A percentile compares a stretch with the other conserved stretches of the same genome.
phyloP scores from a whole-genome alignment of 2,113 vertebrate genomes.

The Stegastes partitus region DNA sequence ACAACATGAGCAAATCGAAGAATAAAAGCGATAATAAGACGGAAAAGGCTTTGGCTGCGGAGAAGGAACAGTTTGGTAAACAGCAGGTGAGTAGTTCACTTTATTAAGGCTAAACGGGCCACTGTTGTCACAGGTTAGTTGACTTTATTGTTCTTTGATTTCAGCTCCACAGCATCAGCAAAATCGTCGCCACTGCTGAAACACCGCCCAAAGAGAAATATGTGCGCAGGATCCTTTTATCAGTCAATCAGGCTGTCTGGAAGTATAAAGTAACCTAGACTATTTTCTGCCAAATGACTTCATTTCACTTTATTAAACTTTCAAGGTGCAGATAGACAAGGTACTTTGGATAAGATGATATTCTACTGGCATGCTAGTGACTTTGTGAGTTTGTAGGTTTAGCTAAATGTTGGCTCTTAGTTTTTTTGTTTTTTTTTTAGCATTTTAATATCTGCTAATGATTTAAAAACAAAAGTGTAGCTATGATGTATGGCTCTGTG shows the following conservation, averaged over 20 bases:
- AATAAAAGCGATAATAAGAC: conserved; percentile 84
- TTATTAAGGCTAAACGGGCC: neutral
- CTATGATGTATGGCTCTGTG: too few relatives aligned
- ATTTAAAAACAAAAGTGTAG: too few relatives aligned
- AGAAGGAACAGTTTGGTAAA: conserved; percentile 85
- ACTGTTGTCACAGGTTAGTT: neutral
- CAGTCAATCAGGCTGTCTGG: neutral
- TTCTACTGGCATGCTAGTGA: too few relatives aligned
- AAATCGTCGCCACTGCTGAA: conserved; percentile 90
- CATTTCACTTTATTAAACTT: too few relatives aligned
- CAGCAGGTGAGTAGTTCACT: conserved; percentile 72
- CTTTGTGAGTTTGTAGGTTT: too few relatives aligned
- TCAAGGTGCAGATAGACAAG: too few relatives aligned
- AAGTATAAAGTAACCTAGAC: neutral
- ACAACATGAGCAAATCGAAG: conserved; percentile 80
- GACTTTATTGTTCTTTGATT: conserved; percentile 11
- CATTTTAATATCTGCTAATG: too few relatives aligned
- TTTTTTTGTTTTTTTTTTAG: too few relatives aligned
- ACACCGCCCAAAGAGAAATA: conserved; percentile 96
- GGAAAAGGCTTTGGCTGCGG: conserved; percentile 83
- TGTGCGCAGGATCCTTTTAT: conserved; percentile 94
- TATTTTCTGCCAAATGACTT: too few relatives aligned
- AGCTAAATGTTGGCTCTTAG: too few relatives aligned
- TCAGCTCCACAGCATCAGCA: conserved; percentile 95
- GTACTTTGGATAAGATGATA: too few relatives aligned